A percentile compares a stretch with the other conserved stretches of the same genome.
phyloP scores from a whole-genome alignment of 2,797 vertebrate genomes.

The Anas acuta region DNA sequence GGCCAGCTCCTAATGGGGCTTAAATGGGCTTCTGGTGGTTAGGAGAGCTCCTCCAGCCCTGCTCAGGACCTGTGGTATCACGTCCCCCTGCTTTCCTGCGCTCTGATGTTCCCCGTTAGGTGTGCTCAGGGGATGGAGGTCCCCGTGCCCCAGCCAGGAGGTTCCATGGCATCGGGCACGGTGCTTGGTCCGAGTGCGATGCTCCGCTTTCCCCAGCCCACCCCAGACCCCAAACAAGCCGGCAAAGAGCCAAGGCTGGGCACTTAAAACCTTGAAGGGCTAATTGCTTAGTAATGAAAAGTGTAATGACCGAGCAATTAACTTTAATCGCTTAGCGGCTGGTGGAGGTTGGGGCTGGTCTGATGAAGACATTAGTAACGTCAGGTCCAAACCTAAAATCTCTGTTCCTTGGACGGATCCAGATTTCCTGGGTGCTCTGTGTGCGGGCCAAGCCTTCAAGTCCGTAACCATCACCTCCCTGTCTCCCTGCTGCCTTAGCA shows the following conservation, averaged over 20 bases:
- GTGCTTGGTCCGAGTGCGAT: fast-evolving
- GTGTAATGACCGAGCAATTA: constrained; percentile 17
- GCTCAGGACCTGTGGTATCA: fast-evolving
- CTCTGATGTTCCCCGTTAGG: not conserved
- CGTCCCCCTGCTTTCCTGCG: not conserved
- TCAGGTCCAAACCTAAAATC: not conserved
- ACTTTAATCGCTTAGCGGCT: not conserved
- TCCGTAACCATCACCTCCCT: not conserved
- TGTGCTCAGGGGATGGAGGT: fast-evolving
- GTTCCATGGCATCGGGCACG: fast-evolving
- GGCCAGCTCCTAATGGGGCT: not conserved
- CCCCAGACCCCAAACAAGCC: fast-evolving
- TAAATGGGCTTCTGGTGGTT: not conserved
- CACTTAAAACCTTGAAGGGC: not conserved
- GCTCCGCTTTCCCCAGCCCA: not conserved
- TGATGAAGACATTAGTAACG: not conserved
- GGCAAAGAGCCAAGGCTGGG: not conserved
- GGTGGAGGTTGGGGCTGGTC: not conserved
- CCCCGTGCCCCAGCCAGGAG: not conserved
- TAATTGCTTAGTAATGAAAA: constrained; percentile 35
- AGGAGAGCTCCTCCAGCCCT: not conserved
- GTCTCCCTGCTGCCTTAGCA: fast-evolving
- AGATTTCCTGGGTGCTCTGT: fast-evolving
- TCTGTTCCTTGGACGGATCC: fast-evolving
- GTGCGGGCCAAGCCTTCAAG: fast-evolving